A percentile compares a stretch with the other conserved stretches of the same genome.
These are phyloP conservation scores for Drosophila aff. DNA, from an alignment of 1,140 invertebrate species.

Conservation along the genomic window DNA sequence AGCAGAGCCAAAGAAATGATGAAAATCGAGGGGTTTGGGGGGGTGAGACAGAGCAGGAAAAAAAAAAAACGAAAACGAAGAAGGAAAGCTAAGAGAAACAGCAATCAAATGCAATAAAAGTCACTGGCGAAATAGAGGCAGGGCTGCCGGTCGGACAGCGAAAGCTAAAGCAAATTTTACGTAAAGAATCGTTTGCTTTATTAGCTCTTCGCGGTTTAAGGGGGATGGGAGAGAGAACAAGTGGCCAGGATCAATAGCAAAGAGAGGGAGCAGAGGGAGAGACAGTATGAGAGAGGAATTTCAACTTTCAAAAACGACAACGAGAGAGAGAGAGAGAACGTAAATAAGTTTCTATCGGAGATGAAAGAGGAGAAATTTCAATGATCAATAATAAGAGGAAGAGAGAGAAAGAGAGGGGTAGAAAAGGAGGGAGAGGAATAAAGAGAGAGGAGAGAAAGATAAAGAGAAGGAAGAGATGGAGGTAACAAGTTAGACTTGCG, in stretches of 20 bases:
- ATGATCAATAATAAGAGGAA: too few relatives aligned
- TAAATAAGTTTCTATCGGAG: too few relatives aligned
- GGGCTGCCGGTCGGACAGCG: background rate
- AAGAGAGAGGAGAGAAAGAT: too few relatives aligned
- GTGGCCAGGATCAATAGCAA: slow-evolving; percentile 13
- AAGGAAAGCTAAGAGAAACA: slow-evolving; percentile 17
- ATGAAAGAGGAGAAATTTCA: too few relatives aligned
- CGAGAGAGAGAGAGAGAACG: background rate
- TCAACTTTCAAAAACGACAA: background rate
- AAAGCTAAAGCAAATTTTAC: background rate
- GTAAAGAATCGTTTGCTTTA: background rate
- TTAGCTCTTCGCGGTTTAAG: background rate
- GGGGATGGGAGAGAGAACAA: slow-evolving; percentile 8
- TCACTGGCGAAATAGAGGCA: slow-evolving; percentile 22
- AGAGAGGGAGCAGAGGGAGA: background rate
- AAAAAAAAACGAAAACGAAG: background rate
- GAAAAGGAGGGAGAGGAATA: too few relatives aligned
- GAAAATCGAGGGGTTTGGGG: slow-evolving; percentile 19
- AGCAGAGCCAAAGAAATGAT: slow-evolving; percentile 33
- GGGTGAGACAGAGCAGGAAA: background rate
- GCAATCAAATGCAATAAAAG: slow-evolving; percentile 72
- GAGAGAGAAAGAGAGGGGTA: too few relatives aligned
- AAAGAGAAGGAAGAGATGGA: too few relatives aligned
- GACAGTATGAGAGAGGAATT: too few relatives aligned
- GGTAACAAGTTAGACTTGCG: too few relatives aligned